These are phyloP conservation scores for Tinea pellionella DNA, from an alignment of 2,888 invertebrate genomes.

Conservation along the genomic window DNA sequence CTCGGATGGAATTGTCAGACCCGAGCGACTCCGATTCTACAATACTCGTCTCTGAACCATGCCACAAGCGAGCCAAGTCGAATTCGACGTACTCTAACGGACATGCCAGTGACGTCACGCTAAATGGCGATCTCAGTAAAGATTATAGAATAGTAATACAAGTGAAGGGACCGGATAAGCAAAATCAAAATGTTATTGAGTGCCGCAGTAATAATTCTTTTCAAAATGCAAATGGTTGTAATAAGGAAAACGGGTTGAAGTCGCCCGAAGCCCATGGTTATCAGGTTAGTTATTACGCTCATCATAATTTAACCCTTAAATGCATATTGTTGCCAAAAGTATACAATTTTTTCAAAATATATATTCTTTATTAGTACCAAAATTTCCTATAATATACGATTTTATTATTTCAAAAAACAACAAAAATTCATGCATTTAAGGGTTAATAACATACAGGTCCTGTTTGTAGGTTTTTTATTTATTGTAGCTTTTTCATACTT, in stretches of 20 bases:
- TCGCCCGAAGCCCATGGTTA: conserved; percentile 71
- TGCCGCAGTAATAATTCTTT: conserved; percentile 43
- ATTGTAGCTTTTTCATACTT: too few relatives aligned
- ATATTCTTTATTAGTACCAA: too few relatives aligned
- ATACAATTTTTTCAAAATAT: too few relatives aligned
- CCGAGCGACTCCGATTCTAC: conserved; percentile 92
- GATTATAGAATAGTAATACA: conserved; percentile 86
- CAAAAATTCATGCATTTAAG: too few relatives aligned
- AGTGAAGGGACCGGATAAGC: conserved; percentile 59
- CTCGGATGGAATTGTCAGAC: conserved; percentile 87
- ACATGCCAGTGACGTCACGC: conserved; percentile 69
- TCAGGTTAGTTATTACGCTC: conserved; percentile 46
- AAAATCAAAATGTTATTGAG: conserved; percentile 41
- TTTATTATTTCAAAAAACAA: too few relatives aligned
- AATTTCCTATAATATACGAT: too few relatives aligned
- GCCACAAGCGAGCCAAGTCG: conserved; percentile 66
- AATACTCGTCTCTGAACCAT: conserved; percentile 84
- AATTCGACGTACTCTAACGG: conserved; percentile 56
- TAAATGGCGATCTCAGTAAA: conserved; percentile 58
- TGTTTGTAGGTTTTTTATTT: too few relatives aligned
- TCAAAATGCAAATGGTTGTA: conserved; percentile 19
- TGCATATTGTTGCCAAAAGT: too few relatives aligned
- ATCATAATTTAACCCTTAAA: too few relatives aligned
- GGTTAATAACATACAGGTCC: too few relatives aligned
- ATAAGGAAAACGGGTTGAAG: conserved; percentile 53